A percentile compares a stretch with the other conserved stretches of the same genome.
phyloP scores from a whole-genome alignment of 2,113 vertebrate genomes.

The Raja brachyura region DNA sequence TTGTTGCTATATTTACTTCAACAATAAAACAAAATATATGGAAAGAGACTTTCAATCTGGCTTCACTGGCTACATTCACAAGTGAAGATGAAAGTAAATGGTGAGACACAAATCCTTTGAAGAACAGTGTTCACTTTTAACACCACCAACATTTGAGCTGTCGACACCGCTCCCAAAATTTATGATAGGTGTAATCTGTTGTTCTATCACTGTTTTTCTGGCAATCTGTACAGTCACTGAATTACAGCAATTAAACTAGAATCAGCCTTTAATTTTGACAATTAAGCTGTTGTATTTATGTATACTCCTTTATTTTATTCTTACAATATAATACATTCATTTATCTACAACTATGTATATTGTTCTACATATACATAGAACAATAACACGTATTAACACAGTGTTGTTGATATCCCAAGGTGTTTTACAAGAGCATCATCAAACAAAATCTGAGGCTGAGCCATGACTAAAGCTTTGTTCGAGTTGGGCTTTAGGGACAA shows the following conservation, averaged over 20 bases:
- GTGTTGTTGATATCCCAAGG: no score
- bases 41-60: not conserved
- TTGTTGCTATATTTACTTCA: not conserved
- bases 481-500: no score
- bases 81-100: conserved; percentile 15
- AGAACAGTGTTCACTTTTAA: not conserved
- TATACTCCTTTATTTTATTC: not conserved
- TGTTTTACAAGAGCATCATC: no score
- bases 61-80: not conserved
- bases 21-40: not conserved
- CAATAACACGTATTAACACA: no score
- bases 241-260: not conserved
- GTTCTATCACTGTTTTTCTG: not conserved
- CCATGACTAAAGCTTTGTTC: no score
- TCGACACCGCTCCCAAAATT: not conserved
- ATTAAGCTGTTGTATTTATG: not conserved
- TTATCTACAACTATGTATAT: not conserved
- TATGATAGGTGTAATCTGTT: not conserved
- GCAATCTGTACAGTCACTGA: not conserved
- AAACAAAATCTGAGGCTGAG: no score
- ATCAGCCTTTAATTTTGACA: not conserved
- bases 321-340: not conserved
- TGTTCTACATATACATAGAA: not conserved
- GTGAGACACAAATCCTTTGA: conserved; percentile 3
- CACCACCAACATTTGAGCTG: not conserved